Evolutionary conservation across 1,140 invertebrate species (phyloP), one percentile per base, ranked within the genome.

Genomic region (Globodera ellingtonae): DNA sequence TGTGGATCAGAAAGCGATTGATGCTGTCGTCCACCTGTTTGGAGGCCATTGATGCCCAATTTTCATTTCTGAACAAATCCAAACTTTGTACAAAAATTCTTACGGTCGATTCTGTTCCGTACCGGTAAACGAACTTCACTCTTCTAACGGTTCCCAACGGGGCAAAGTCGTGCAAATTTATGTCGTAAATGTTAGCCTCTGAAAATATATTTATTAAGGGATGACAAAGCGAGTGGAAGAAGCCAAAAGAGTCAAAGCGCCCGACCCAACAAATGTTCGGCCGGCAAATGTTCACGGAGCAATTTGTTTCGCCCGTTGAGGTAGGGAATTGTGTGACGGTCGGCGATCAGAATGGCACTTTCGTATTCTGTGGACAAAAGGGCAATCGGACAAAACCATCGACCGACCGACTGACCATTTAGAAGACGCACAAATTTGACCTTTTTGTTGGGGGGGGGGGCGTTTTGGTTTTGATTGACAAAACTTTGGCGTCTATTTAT

Each of bases 241-340:
- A 35, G 35, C 35, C 35, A 35, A 35, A 35, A 35, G 1, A 35
- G 35, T n/a, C n/a, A n/a, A 35, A 35, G 35, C 1, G 35, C 35
- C 1, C 35, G 48, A 67, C 87, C 85, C 48, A 86, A 79, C 35
- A 86, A 67, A 21, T 82, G 78, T 66, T 88, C 87, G 44, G 76
- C 67, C 9, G 85, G 86, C 59, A 86, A 72, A 21, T 84, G 84
- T n/a, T 86, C 73, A 71, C 76, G 81, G 21, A 88, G 70, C n/a
- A 75, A 21, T 65, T 82, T 69, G 52, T 67, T 81, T 73, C 84
- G 56, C 6, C 85, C 85, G 75, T 88, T 78, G 67, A 86, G 59
- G 66, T 79, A 88, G n/a, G 85, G 85, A 73, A 86, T 88, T 70
- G 85, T 86, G 56, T 86, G 86, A 15, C 79, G 80, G 66, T 86